These are phyloP conservation scores for Campoletis sonorensis DNA, from an alignment of 1,140 invertebrate species.

Conservation along the genomic window DNA sequence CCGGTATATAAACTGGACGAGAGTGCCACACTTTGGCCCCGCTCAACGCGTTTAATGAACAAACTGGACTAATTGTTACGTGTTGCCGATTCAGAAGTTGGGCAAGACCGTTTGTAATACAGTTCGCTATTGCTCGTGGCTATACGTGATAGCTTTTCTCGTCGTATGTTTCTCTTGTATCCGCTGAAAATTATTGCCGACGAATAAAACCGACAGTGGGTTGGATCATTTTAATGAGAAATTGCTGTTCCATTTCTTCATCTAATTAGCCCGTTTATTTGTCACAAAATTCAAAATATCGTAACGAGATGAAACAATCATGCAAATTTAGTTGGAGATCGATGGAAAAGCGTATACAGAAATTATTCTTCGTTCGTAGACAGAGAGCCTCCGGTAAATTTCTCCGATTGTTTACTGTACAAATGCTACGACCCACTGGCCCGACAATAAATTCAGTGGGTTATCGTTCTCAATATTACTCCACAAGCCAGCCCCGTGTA, in stretches of 20 bases:
- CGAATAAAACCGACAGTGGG: not conserved
- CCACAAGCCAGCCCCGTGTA: not conserved
- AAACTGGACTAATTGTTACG: constrained; percentile 45
- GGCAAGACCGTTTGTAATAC: not conserved
- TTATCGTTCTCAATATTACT: constrained; percentile 27
- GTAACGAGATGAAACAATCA: too few relatives aligned
- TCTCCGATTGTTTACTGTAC: constrained; percentile 60
- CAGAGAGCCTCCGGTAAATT: constrained; percentile 64
- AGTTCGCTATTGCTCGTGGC: not conserved
- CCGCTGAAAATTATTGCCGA: not conserved
- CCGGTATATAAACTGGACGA: constrained; percentile 1
- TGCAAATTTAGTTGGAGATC: not conserved
- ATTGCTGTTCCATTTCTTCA: not conserved
- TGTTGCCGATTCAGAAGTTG: constrained; percentile 34
- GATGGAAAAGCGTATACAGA: constrained; percentile 40
- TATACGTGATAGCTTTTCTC: not conserved
- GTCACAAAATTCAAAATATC: too few relatives aligned
- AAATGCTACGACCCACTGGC: constrained; percentile 62
- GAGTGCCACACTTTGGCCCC: constrained; percentile 35
- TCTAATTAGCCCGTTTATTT: too few relatives aligned
- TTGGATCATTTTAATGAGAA: not conserved
- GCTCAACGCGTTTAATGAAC: constrained; percentile 39
- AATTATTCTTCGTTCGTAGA: constrained; percentile 63
- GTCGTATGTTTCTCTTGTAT: not conserved
- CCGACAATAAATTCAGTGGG: constrained; percentile 60